These are phyloP conservation scores for Pseudomyrmex sp. DNA, from an alignment of 1,140 invertebrate species.

Conservation along the genomic window DNA sequence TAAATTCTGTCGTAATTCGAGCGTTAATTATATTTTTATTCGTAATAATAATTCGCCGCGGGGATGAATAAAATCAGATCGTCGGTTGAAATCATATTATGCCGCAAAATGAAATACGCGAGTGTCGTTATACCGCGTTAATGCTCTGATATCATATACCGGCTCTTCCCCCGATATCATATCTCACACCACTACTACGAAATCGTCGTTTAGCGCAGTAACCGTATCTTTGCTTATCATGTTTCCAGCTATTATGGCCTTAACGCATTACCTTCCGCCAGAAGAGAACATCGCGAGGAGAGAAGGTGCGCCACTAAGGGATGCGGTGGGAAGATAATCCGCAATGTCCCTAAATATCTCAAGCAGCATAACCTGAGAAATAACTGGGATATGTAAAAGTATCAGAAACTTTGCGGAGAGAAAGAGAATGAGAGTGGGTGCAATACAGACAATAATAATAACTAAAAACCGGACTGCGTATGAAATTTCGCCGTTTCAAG, in stretches of 20 bases:
- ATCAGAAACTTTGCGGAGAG: slow-evolving; percentile 27
- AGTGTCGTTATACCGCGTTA: neutral
- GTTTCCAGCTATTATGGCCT: slow-evolving; percentile 54
- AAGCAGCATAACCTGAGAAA: slow-evolving; percentile 1
- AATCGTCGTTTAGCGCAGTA: slow-evolving; percentile 35
- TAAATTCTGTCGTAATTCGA: neutral
- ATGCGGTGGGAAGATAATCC: slow-evolving; percentile 32
- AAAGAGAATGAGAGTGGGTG: too few species aligned
- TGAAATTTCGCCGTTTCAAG: slow-evolving; percentile 18
- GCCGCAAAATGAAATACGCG: neutral
- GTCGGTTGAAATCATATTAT: neutral
- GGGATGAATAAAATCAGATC: neutral
- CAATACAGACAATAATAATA: slow-evolving; percentile 49
- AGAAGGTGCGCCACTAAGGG: slow-evolving; percentile 30
- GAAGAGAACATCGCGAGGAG: neutral
- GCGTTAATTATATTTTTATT: neutral
- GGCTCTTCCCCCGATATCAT: neutral
- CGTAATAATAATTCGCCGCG: neutral
- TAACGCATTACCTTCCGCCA: slow-evolving; percentile 49
- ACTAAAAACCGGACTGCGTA: too few species aligned
- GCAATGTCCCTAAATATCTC: slow-evolving; percentile 39
- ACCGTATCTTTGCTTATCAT: slow-evolving; percentile 58
- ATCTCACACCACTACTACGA: slow-evolving; percentile 9
- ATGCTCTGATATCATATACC: slow-evolving; percentile 2
- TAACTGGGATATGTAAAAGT: slow-evolving; percentile 9